phyloP scores from a whole-genome alignment of 2,888 invertebrate species.

The Pristionchus fissidentatus region DNA sequence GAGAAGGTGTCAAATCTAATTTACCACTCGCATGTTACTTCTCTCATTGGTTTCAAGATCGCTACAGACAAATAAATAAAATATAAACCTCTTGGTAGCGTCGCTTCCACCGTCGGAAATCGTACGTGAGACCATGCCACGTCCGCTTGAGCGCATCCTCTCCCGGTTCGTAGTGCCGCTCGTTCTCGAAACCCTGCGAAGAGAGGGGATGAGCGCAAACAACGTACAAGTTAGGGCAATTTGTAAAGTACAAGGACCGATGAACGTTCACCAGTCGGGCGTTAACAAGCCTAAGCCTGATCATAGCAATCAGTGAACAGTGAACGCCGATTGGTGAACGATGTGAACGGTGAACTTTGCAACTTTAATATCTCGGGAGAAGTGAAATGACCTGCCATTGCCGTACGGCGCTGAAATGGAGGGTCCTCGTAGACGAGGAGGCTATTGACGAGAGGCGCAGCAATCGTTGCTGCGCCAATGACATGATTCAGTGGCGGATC shows the following conservation, averaged over 20 bases:
- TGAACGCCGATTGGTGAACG: no score
- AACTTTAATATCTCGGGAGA: neutral
- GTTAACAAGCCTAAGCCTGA: no score
- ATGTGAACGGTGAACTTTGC: no score
- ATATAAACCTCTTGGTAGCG: constrained; percentile 64
- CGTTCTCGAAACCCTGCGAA: constrained; percentile 72
- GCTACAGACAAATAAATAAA: neutral
- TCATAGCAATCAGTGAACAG: neutral
- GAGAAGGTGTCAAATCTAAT: no score
- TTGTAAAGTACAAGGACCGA: neutral
- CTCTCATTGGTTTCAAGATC: no score
- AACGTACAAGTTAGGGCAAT: no score
- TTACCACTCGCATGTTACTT: no score
- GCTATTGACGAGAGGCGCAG: constrained; percentile 39
- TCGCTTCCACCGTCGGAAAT: constrained; percentile 70
- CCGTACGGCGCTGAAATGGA: constrained; percentile 1
- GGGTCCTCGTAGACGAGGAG: constrained; percentile 38
- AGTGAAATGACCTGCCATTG: constrained; percentile 28
- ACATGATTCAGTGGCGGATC: neutral
- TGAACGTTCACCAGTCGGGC: no score
- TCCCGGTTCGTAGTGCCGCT: constrained; percentile 73
- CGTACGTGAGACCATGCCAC: constrained; percentile 73
- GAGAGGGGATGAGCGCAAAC: neutral
- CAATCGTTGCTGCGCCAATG: constrained; percentile 6
- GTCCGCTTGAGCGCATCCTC: constrained; percentile 72